Evolutionary conservation across 2,888 invertebrate species (phyloP).

Genomic region (Perithous albicinctus): DNA sequence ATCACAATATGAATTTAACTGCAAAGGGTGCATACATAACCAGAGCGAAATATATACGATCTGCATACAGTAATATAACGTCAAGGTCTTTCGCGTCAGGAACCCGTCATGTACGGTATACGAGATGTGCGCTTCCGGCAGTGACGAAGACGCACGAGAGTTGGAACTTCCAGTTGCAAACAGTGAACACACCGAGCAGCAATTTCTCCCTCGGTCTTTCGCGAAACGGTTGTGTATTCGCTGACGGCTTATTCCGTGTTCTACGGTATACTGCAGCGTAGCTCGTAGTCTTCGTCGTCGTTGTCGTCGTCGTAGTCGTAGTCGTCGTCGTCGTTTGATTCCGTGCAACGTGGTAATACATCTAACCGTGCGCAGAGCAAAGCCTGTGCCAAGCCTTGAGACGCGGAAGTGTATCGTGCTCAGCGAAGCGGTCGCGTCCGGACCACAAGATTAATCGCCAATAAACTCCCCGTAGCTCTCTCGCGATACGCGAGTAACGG

Average conservation of each 20-base stretch:
- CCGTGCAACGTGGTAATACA: conserved; percentile 73
- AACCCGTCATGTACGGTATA: conserved; percentile 26
- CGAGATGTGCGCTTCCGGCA: conserved; percentile 40
- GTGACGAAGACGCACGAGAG: conserved; percentile 43
- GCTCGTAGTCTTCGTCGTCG: conserved; percentile 17
- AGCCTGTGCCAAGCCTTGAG: conserved; percentile 54
- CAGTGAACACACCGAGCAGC: conserved; percentile 3
- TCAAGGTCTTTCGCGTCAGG: conserved; percentile 25
- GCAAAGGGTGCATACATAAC: neutral
- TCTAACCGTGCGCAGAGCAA: conserved; percentile 67
- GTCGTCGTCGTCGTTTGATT: conserved; percentile 71
- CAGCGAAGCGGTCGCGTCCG: conserved; percentile 77
- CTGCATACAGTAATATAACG: neutral
- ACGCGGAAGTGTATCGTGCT: conserved; percentile 76
- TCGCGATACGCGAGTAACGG: conserved; percentile 14
- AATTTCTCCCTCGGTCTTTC: conserved; percentile 27
- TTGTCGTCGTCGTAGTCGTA: too few species aligned
- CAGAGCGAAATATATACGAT: neutral
- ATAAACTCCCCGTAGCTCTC: conserved; percentile 71
- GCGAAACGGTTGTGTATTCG: conserved; percentile 15
- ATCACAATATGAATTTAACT: neutral
- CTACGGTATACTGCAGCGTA: conserved; percentile 21
- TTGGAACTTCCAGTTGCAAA: conserved; percentile 17
- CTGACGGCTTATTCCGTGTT: conserved; percentile 45
- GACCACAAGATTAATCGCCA: conserved; percentile 78